These are phyloP conservation scores for Ceratina japonica DNA, from an alignment of 1,140 invertebrate species.

Conservation along the genomic window DNA sequence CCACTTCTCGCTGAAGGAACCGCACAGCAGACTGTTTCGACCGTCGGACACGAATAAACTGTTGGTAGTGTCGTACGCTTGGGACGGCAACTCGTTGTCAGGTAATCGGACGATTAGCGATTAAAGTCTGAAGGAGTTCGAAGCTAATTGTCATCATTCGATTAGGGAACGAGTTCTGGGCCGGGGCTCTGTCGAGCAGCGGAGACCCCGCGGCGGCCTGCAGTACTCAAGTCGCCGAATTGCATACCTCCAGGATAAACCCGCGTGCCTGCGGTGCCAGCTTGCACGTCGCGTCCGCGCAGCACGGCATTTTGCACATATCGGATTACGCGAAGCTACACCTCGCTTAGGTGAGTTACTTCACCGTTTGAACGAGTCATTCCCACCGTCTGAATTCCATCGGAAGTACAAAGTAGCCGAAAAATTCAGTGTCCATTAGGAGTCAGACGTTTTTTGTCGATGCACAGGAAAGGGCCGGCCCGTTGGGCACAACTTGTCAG, in stretches of 20 bases:
- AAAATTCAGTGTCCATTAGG: neutral
- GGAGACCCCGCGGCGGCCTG: slow-evolving; percentile 84
- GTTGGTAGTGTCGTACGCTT: slow-evolving; percentile 83
- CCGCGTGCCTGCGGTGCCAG: slow-evolving; percentile 75
- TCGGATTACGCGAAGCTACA: slow-evolving; percentile 77
- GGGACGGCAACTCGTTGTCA: slow-evolving; percentile 85
- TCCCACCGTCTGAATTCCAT: too few relatives aligned
- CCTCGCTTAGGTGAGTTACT: slow-evolving; percentile 69
- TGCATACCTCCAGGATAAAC: slow-evolving; percentile 82
- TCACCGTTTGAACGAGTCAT: neutral
- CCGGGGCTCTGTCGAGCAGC: slow-evolving; percentile 72
- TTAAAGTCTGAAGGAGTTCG: neutral
- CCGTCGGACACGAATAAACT: slow-evolving; percentile 78
- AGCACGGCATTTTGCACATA: slow-evolving; percentile 80
- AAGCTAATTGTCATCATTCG: too few relatives aligned
- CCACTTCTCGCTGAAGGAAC: slow-evolving; percentile 73
- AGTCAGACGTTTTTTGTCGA: neutral
- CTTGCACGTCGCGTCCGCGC: slow-evolving; percentile 78
- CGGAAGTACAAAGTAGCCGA: too few relatives aligned
- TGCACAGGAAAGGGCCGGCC: slow-evolving; percentile 67
- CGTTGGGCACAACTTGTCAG: slow-evolving; percentile 66
- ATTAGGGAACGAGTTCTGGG: slow-evolving; percentile 76
- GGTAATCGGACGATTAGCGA: slow-evolving; percentile 68
- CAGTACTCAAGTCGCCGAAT: slow-evolving; percentile 81
- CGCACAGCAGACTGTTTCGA: slow-evolving; percentile 70